Evolutionary conservation across 2,797 vertebrate genomes (phyloP).

Genomic region (Xerus rutilus): DNA sequence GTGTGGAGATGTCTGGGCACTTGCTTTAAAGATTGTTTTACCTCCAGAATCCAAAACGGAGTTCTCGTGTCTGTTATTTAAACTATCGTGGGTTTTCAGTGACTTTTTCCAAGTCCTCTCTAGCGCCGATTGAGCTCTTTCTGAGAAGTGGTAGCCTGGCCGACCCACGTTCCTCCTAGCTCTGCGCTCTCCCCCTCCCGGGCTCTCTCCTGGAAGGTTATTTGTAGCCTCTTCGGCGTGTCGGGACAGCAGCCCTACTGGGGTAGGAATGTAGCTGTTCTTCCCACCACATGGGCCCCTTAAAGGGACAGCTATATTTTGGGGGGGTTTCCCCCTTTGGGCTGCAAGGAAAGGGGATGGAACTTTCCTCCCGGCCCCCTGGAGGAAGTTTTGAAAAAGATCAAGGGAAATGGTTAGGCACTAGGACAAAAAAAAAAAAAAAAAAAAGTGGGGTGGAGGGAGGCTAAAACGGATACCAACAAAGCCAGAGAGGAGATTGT

Average conservation of each 20-base stretch:
- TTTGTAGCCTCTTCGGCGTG: constrained; percentile 92
- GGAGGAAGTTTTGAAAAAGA: constrained; percentile 78
- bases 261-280: constrained; percentile 94
- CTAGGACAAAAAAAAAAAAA: neutral
- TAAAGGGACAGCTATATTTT: constrained; percentile 88
- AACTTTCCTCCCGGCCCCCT: constrained; percentile 71
- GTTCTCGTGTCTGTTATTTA: constrained; percentile 44
- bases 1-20: constrained; percentile 60
- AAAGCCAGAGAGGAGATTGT: constrained; percentile 66
- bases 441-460: neutral
- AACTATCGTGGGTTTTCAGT: constrained; percentile 25
- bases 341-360: constrained; percentile 73
- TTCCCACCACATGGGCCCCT: constrained; percentile 88
- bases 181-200: constrained; percentile 60
- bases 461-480: constrained; percentile 64
- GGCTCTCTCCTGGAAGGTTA: constrained; percentile 80
- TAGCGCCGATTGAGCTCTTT: neutral
- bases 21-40: constrained; percentile 69
- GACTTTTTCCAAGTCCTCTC: constrained; percentile 58
- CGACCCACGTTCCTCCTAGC: constrained; percentile 25
- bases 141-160: constrained; percentile 26
- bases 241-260: constrained; percentile 93
- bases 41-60: constrained; percentile 52
- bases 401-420: constrained; percentile 81
- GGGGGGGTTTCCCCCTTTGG: constrained; percentile 68